Base-by-base conservation (phyloP, 2,888 invertebrate species). In the Buathra laborator region DNA sequence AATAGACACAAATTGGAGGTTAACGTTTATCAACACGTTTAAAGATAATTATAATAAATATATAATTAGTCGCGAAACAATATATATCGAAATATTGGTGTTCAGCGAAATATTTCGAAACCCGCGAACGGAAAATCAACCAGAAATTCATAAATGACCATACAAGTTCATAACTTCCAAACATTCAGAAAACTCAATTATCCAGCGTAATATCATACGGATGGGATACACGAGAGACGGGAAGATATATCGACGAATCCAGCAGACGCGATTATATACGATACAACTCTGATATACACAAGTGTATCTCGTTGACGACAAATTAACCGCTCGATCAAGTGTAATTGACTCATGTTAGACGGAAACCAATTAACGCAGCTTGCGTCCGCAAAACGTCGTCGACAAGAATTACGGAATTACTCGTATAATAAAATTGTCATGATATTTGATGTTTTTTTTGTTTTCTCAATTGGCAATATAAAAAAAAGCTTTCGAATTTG, bases 301-400 rank as follows among this genome's bases (percentile, higher is more conserved):
- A 4, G 19, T 56, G 56, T 19, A 56, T 53, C 29, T 62, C 2
- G 62, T 6, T n/a, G 53, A 51, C 16, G 53, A 70, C 70, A 37
- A 70, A 70, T 70, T 70, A 70, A 16, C 32, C 51, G 53, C 37
- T 70, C 53, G 51, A 70, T 53, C 51, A 37, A 70, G 19, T 32
- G 51, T 48, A 37, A 68, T 44, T 68, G 19, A 12, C 24, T 9
- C 24, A 68, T 24, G 2, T 43, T 4, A n/a, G n/a, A 12, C 29
- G 10, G 4, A 9, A 53, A 16, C 70, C 53, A 19, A 70, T 51
- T 19, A 53, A 51, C n/a, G 12, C 1, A 56, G 12, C 19, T 24
- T 4, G 4, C 19, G 19, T 1, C 10, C 56, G 12, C 19, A 53
- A 9, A 16, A 53, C 14, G 7, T 19, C 3, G 10, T 53, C 24